Percentiles rank a stretch among this genome's conserved stretches.
Evolutionary conservation across 37 sponge, comb jelly and placozoan species (phyloP).

Genomic region (Corticium candelabrum): DNA sequence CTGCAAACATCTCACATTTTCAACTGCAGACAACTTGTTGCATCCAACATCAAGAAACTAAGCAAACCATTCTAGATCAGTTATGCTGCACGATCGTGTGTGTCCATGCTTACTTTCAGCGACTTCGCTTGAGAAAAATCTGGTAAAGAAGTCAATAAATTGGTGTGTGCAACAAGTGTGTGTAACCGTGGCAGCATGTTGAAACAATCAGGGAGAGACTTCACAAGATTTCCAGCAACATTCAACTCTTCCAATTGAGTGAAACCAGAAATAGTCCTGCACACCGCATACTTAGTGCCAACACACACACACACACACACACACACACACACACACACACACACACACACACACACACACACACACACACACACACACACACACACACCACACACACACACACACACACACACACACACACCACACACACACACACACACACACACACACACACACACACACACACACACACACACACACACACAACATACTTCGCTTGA

Average conservation of each 20-base stretch:
- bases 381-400: too few relatives aligned
- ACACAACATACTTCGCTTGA: background rate
- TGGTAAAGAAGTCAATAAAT: background rate
- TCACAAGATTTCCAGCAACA: conserved; percentile 44
- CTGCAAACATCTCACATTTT: too few relatives aligned
- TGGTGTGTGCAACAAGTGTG: background rate
- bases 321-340: background rate
- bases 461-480: background rate
- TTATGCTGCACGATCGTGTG: too few relatives aligned
- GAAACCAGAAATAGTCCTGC: too few relatives aligned
- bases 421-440: conserved; percentile 2
- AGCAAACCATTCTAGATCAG: too few relatives aligned
- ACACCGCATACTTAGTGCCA: too few relatives aligned
- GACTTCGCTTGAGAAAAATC: background rate
- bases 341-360: background rate
- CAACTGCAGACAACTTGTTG: too few relatives aligned
- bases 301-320: background rate
- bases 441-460: conserved; percentile 3
- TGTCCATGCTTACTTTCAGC: background rate
- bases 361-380: background rate
- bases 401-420: too few relatives aligned
- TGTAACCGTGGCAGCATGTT: background rate
- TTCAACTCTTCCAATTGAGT: conserved; percentile 23
- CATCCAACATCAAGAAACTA: too few relatives aligned
- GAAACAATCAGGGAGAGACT: conserved; percentile 15